Evolutionary conservation across 1,140 invertebrate species (phyloP).

Genomic region (Pseudachorutes palmiensis): DNA sequence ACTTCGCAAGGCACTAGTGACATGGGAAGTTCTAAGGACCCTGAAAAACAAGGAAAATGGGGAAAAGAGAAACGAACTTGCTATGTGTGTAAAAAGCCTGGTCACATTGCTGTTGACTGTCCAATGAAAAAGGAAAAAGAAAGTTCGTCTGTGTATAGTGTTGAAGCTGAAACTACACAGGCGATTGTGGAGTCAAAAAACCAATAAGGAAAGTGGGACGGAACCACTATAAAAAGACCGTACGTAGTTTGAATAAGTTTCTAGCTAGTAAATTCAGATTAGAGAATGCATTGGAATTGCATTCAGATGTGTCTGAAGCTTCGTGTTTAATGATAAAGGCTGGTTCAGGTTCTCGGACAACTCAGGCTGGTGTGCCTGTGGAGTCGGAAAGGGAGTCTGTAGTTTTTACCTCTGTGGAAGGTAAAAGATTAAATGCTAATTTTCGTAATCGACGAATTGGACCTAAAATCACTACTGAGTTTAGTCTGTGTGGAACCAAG

Average conservation of each 20-base stretch:
- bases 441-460: background rate
- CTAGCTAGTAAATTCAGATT: no score
- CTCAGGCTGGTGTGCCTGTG: no score
- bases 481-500: background rate
- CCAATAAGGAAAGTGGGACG: background rate
- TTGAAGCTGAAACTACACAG: background rate
- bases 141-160: background rate
- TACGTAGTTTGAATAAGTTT: no score
- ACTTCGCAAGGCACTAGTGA: no score
- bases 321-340: no score
- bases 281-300: no score
- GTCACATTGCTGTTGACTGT: background rate
- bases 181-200: background rate
- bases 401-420: background rate
- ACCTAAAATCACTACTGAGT: background rate
- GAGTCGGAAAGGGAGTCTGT: no score
- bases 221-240: background rate
- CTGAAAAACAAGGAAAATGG: no score
- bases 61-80: background rate
- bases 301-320: no score
- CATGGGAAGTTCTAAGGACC: no score
- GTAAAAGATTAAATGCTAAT: background rate
- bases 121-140: background rate
- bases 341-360: no score
- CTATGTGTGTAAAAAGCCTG: background rate